Evolutionary conservation across 1,140 invertebrate genomes (phyloP).

Genomic region (Pollicipes pollicipes): DNA sequence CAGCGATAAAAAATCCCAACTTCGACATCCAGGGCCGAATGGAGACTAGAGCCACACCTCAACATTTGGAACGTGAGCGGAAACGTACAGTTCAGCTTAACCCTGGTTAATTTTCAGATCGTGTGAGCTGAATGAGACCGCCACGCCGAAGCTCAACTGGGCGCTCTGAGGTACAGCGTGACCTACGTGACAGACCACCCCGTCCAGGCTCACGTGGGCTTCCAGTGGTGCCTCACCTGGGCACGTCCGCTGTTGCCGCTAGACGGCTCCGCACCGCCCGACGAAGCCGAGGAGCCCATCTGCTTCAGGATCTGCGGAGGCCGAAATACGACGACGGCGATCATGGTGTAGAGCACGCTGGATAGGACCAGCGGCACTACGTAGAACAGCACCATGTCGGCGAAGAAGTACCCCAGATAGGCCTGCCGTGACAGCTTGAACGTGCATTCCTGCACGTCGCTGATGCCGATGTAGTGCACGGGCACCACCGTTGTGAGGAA

Average conservation of each 20-base stretch:
- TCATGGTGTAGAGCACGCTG: conserved; percentile 37
- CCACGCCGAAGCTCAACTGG: too few species aligned
- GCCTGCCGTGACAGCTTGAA: conserved; percentile 32
- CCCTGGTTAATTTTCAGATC: too few species aligned
- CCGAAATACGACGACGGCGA: conserved; percentile 34
- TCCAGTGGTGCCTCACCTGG: neutral
- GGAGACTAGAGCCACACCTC: too few species aligned
- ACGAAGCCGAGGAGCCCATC: conserved; percentile 30
- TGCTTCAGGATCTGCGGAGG: conserved; percentile 22
- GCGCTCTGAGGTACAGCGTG: too few species aligned
- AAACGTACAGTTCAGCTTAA: too few species aligned
- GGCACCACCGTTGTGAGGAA: conserved; percentile 29
- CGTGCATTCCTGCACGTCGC: conserved; percentile 30
- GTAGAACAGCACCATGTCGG: conserved; percentile 42
- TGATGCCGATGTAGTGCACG: conserved; percentile 26
- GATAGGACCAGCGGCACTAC: conserved; percentile 37
- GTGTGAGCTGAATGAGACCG: too few species aligned
- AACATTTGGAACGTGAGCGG: too few species aligned
- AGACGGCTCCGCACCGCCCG: conserved; percentile 17
- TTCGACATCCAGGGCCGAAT: too few species aligned
- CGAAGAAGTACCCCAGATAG: conserved; percentile 37
- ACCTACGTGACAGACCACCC: too few species aligned
- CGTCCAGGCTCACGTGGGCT: too few species aligned
- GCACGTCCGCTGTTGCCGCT: neutral
- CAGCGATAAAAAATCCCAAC: too few species aligned